Percentiles rank a stretch among this genome's conserved stretches.
Evolutionary conservation across 1,140 invertebrate genomes (phyloP).

Genomic region (Mylabris phalerata): DNA sequence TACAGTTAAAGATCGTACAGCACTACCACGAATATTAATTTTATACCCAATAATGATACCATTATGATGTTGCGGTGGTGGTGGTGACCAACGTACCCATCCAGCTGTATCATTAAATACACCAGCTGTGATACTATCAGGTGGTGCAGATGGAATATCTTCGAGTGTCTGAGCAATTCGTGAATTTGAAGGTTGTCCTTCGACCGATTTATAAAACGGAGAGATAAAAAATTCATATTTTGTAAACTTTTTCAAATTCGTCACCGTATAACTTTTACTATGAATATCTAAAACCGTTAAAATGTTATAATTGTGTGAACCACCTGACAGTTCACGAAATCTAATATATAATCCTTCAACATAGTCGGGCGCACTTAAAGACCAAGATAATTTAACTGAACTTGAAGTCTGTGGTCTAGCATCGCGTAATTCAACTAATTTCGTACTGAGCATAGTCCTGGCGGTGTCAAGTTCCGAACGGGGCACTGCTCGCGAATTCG

Average conservation of each 20-base stretch:
- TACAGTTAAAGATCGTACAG: slow-evolving; percentile 45
- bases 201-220: slow-evolving; percentile 78
- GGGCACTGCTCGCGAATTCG: slow-evolving; percentile 60
- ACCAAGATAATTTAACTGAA: slow-evolving; percentile 78
- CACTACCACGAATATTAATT: slow-evolving; percentile 46
- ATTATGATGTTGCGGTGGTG: slow-evolving; percentile 70
- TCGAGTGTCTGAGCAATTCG: slow-evolving; percentile 62
- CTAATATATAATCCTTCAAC: slow-evolving; percentile 90
- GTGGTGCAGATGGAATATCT: slow-evolving; percentile 73
- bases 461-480: slow-evolving; percentile 76
- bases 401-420: slow-evolving; percentile 72
- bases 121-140: slow-evolving; percentile 73
- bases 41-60: slow-evolving; percentile 77
- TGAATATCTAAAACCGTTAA: slow-evolving; percentile 53
- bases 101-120: slow-evolving; percentile 72
- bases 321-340: slow-evolving; percentile 71
- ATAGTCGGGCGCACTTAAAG: slow-evolving; percentile 54
- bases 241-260: slow-evolving; percentile 72
- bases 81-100: slow-evolving; percentile 71
- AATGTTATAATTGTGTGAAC: slow-evolving; percentile 59
- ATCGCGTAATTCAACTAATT: slow-evolving; percentile 73
- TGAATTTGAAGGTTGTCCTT: slow-evolving; percentile 75
- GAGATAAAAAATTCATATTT: slow-evolving; percentile 84
- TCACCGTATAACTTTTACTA: slow-evolving; percentile 51
- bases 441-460: slow-evolving; percentile 66